These are phyloP conservation scores for Cataglyphis livida DNA, from an alignment of 2,888 invertebrate genomes.

Conservation along the genomic window DNA sequence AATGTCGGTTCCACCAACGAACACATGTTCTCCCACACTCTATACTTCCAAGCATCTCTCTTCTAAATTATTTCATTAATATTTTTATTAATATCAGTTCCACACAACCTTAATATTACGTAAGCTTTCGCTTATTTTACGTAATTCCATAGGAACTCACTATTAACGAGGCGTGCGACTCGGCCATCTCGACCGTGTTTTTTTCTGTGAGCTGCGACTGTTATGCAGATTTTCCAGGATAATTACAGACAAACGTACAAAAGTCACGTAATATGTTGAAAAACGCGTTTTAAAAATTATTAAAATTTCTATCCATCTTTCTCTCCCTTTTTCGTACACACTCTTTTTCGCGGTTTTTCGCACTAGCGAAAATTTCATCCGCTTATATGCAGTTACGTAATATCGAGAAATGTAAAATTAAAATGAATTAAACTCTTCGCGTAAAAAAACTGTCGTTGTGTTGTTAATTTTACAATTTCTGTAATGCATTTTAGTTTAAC, in stretches of 20 bases:
- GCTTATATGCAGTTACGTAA: neutral
- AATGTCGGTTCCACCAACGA: constrained; percentile 52
- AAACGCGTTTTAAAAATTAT: constrained; percentile 34
- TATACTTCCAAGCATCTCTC: constrained; percentile 81
- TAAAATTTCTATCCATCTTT: constrained; percentile 20
- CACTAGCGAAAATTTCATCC: constrained; percentile 1
- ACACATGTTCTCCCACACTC: constrained; percentile 73
- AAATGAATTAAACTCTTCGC: constrained; percentile 4
- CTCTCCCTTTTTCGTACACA: neutral
- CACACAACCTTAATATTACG: constrained; percentile 78
- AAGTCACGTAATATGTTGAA: constrained; percentile 55
- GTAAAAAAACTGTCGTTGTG: constrained; percentile 7
- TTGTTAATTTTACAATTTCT: constrained; percentile 2
- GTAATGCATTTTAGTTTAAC: neutral
- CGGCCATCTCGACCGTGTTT: constrained; percentile 17
- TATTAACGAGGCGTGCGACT: constrained; percentile 71
- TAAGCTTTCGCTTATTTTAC: constrained; percentile 82
- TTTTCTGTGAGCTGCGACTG: constrained; percentile 21
- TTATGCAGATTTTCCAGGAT: constrained; percentile 31
- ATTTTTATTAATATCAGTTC: constrained; percentile 80
- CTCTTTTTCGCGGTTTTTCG: constrained; percentile 18
- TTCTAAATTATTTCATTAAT: constrained; percentile 81
- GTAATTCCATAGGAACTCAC: constrained; percentile 80
- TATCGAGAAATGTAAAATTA: constrained; percentile 27
- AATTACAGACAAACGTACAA: constrained; percentile 49